Percentiles rank a stretch among this genome's conserved stretches.
These are phyloP conservation scores for Trypoxylus dichotomus DNA, from an alignment of 1,140 invertebrate genomes.

Conservation along the genomic window DNA sequence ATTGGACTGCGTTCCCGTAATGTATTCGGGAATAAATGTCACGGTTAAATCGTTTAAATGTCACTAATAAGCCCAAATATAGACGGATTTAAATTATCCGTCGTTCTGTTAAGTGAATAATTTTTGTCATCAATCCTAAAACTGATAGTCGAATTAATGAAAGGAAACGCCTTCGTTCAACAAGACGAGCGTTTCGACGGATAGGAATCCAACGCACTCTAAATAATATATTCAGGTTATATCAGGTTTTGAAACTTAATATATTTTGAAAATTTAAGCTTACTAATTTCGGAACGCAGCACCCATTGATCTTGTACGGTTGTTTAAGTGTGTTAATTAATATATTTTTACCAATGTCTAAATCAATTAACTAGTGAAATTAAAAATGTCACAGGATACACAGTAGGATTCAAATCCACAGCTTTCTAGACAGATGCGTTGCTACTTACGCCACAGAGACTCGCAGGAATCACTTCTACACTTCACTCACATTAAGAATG, in stretches of 20 bases:
- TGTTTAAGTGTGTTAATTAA: no score
- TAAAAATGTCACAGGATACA: no score
- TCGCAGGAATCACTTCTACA: no score
- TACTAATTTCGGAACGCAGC: not conserved
- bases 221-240: not conserved
- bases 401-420: no score
- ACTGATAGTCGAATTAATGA: not conserved
- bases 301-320: no score
- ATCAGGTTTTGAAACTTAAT: not conserved
- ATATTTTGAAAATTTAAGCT: not conserved
- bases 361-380: no score
- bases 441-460: no score
- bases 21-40: slow-evolving; percentile 20
- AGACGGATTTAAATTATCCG: slow-evolving; percentile 5
- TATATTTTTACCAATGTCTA: no score
- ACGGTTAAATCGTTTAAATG: slow-evolving; percentile 9
- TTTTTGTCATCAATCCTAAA: not conserved
- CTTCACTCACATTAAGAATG: no score
- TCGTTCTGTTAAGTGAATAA: not conserved
- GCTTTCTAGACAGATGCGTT: no score
- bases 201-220: not conserved
- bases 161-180: not conserved
- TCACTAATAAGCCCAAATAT: slow-evolving; percentile 4
- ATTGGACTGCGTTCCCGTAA: not conserved
- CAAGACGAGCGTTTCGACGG: not conserved